Base-by-base conservation (phyloP, 1,140 invertebrate genomes). In the Coenobita brevimanus region DNA sequence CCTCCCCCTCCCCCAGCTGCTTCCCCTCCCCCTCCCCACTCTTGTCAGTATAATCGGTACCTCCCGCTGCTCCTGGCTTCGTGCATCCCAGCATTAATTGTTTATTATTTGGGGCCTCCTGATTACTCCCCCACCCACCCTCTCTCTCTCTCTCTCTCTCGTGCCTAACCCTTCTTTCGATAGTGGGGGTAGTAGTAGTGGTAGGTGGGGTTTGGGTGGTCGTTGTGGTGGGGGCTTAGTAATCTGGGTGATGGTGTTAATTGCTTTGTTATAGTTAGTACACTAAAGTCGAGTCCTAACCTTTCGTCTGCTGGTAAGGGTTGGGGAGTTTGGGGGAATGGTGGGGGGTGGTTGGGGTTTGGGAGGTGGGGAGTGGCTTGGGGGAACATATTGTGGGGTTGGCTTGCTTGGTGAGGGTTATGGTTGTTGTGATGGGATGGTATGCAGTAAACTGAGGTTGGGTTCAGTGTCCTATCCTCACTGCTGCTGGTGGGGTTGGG, bases 91-190 rank as follows among this genome's bases (percentile, higher is more conserved):
- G 62, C 64, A 13, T 43, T 33, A 82, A 71, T 71, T 82, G 64
- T 82, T 82, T 82, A 82, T 82, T 82, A 69, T 46, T 46, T 30
- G 30, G 27, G 54, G 24, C 76, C 76, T 30, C 76, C 27, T 27
- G 13, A n/a, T 21, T 13, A 10, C 76, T 33, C 27, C 27, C 76
- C 15, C 80, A n/a, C n/a, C n/a, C n/a, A n/a, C n/a, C n/a, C n/a
- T n/a, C n/a, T n/a, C n/a, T n/a, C n/a, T n/a, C n/a, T n/a, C n/a
- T n/a, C n/a, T n/a, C n/a, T n/a, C n/a, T n/a, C n/a, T n/a, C n/a
- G n/a, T n/a, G n/a, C n/a, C 24, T 33, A 0, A 10, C 46, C 57
- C 3, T 21, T 30, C 50, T 13, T 2, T 24, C 21, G 1, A 46
- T n/a, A 38, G 2, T n/a, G n/a, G n/a, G n/a, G n/a, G n/a, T n/a